Base-by-base conservation (phyloP, 2,888 invertebrate genomes). In the Caenorhabditis becei region DNA sequence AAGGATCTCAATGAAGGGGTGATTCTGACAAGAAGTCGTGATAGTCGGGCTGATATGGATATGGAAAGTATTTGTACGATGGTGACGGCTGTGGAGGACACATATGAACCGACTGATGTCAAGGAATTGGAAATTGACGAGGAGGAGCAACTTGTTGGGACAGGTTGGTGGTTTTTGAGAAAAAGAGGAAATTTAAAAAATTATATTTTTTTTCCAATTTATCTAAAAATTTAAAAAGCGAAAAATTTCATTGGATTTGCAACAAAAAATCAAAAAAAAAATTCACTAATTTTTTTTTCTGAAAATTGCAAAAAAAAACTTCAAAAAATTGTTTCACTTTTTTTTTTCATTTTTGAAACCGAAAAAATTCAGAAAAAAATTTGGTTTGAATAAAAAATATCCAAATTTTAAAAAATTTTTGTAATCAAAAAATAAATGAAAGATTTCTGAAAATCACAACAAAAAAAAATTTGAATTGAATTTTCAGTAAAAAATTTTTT, bases 1-100 rank as follows among this genome's bases (percentile, higher is more conserved):
- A 77, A 81, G 28, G 79, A 83, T 23, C 58, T 85, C 26, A 85
- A 85, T 49, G 85, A 85, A 28, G 79, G 83, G 5, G 71, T 71
- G 0, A 53, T 84, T 28, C 44, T 85, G 26, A 83, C 85, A 5
- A 58, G 82, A 56, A 66, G 70, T 23, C 63, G 74, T 23, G 63
- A 72, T 24, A 74, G 51, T 54, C 67, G 74, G 28, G 61, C 59
- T 18, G 77, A 65, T 41, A 53, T 70, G 49, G 78, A 82, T 37
- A 63, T 70, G 65, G 78, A 82, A 14, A 81, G 82, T 23, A 78
- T 82, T 16, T 80, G 75, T 32, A 83, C 84, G 23, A 82, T 84
- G 82, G 80, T 79, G 14, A 84, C 84, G 2, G 84, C 84, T n/a
- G 59, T 54, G 11, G 79, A 75, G 58, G 77, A 71, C 61, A 63